Conservation (phyloP, 2,113 vertebrate species). For the Phaethon lepturus region DNA sequence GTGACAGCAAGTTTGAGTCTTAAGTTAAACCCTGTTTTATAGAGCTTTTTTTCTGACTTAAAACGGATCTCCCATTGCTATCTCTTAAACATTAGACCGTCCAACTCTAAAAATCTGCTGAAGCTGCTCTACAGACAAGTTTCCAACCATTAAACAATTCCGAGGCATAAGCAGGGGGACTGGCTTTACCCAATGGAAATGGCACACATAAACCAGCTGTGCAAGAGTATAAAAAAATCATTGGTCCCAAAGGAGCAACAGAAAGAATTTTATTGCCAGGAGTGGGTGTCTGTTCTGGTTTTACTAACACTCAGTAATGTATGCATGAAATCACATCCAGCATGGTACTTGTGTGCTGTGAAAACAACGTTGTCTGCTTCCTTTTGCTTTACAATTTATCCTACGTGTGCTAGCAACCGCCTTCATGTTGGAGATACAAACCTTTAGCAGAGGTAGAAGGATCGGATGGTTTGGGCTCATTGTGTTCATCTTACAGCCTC, state of each 20-base stretch:
- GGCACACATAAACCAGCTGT: constrained; percentile 69
- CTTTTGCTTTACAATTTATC: constrained; percentile 13
- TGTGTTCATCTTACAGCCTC: not conserved
- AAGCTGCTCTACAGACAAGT: constrained; percentile 20
- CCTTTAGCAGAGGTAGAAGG: not conserved
- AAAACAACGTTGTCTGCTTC: constrained; percentile 47
- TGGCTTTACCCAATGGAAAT: constrained; percentile 47
- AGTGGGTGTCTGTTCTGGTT: constrained; percentile 69
- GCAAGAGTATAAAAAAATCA: constrained; percentile 63
- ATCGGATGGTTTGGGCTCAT: not conserved
- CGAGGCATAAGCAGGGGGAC: not conserved
- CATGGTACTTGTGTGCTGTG: constrained; percentile 13
- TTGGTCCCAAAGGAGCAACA: constrained; percentile 49
- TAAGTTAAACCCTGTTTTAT: not conserved
- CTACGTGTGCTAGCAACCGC: not conserved
- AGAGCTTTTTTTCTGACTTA: not conserved
- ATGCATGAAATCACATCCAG: constrained; percentile 65
- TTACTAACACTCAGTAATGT: constrained; percentile 61
- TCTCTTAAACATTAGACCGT: not conserved
- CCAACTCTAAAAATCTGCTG: constrained; percentile 29
- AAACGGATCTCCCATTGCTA: not conserved
- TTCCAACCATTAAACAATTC: constrained; percentile 49
- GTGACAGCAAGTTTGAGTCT: not conserved
- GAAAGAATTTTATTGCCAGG: constrained; percentile 56
- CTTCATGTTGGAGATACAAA: constrained; percentile 13